Conservation (phyloP, 2,888 invertebrate species). For the Macrophya annulata region DNA sequence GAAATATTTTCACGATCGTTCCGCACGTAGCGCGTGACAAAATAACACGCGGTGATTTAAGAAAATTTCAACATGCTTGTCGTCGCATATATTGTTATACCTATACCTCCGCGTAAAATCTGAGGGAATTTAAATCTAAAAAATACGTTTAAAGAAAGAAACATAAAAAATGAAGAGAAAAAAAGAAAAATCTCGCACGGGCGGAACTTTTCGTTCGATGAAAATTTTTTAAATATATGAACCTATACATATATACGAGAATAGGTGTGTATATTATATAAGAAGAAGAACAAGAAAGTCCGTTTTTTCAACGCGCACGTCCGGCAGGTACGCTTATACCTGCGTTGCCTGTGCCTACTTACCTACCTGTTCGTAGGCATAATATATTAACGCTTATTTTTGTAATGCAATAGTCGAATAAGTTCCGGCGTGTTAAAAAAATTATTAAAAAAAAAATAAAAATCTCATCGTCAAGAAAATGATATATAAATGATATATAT, state of each 20-base stretch:
- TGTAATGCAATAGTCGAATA: constrained; percentile 44
- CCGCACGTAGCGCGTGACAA: neutral
- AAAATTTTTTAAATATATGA: constrained; percentile 13
- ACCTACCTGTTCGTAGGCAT: constrained; percentile 37
- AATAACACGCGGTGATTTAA: neutral
- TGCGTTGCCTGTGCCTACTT: constrained; percentile 28
- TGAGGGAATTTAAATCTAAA: neutral
- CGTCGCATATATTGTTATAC: neutral
- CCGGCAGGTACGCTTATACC: constrained; percentile 34
- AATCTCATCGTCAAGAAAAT: constrained; percentile 57
- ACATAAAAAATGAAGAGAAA: neutral
- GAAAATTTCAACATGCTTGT: neutral
- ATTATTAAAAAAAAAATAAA: constrained; percentile 21
- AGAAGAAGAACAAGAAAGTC: neutral
- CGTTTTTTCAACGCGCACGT: constrained; percentile 20
- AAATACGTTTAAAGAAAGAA: neutral
- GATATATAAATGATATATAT: constrained; percentile 20
- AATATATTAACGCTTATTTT: constrained; percentile 48
- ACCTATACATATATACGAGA: neutral
- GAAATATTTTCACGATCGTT: constrained; percentile 20
- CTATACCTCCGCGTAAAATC: neutral
- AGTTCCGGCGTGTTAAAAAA: constrained; percentile 25
- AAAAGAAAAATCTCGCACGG: neutral
- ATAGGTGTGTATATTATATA: neutral
- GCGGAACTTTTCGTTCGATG: neutral